phyloP scores from a whole-genome alignment of 2,888 invertebrate species.

The Himalopsyche anomala region DNA sequence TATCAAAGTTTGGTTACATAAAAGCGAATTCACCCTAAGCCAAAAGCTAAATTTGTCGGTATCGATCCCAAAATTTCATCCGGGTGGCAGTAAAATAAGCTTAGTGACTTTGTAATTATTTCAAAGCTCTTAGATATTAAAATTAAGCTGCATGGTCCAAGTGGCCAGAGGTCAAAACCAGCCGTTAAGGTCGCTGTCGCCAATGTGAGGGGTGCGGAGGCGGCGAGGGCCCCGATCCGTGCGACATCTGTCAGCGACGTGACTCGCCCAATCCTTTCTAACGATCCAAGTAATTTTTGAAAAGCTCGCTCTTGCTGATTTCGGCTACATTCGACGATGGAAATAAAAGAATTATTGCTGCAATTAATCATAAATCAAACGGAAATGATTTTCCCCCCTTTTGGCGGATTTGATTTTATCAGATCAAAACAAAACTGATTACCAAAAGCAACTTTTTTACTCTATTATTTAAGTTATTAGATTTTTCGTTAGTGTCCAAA shows the following conservation, averaged over 20 bases:
- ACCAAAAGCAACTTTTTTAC: too few species aligned
- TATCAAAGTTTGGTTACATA: too few species aligned
- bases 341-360: constrained; percentile 35
- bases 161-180: background rate
- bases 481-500: too few species aligned
- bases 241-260: constrained; percentile 56
- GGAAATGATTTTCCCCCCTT: background rate
- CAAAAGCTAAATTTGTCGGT: background rate
- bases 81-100: constrained; percentile 3
- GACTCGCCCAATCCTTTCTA: constrained; percentile 46
- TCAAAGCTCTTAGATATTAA: constrained; percentile 29
- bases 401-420: background rate
- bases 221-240: constrained; percentile 48
- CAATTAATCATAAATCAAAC: constrained; percentile 15
- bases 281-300: constrained; percentile 34
- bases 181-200: constrained; percentile 40
- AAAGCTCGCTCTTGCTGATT: constrained; percentile 3
- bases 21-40: too few species aligned
- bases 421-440: background rate
- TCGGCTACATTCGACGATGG: background rate
- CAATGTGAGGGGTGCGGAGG: background rate
- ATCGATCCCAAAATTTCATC: constrained; percentile 24
- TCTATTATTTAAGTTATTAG: too few species aligned
- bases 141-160: constrained; percentile 38
- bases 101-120: constrained; percentile 39